These are phyloP conservation scores for Montipora capitata DNA, from an alignment of 92 coral and sea anemone species.

Conservation along the genomic window DNA sequence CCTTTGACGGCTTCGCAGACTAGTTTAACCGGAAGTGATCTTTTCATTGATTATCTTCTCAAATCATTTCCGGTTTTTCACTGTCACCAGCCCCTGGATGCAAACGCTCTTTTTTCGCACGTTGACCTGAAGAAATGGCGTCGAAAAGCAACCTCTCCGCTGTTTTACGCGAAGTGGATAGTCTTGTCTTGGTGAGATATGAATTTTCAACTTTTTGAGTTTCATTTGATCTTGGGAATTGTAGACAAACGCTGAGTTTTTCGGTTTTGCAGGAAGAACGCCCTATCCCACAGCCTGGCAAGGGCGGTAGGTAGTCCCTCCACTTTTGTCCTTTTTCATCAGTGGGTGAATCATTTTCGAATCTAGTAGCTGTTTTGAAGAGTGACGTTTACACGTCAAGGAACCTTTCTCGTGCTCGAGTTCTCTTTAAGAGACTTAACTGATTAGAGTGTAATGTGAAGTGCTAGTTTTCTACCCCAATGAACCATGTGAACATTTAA, in stretches of 20 bases:
- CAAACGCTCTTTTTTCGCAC: no score
- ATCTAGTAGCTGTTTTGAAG: neutral
- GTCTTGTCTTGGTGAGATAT: conserved; percentile 83
- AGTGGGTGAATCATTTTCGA: neutral
- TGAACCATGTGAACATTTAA: no score
- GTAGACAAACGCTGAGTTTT: neutral
- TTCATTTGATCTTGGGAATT: neutral
- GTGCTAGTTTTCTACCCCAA: no score
- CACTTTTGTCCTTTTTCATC: neutral
- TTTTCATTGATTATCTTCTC: no score
- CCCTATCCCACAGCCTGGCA: conserved; percentile 42
- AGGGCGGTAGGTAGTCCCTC: conserved; percentile 27
- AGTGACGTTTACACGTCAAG: neutral
- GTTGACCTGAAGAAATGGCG: conserved; percentile 54
- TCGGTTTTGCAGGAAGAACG: conserved; percentile 34
- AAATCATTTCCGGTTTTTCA: no score
- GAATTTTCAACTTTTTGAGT: neutral
- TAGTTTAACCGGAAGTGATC: no score
- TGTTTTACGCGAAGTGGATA: conserved; percentile 87
- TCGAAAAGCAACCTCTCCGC: conserved; percentile 84
- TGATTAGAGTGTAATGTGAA: no score
- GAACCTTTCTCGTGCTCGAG: no score
- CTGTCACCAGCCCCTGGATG: no score
- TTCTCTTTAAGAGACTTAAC: no score
- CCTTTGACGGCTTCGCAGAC: no score